Conservation (phyloP, 2,113 vertebrate species). For the Micromys minutus region DNA sequence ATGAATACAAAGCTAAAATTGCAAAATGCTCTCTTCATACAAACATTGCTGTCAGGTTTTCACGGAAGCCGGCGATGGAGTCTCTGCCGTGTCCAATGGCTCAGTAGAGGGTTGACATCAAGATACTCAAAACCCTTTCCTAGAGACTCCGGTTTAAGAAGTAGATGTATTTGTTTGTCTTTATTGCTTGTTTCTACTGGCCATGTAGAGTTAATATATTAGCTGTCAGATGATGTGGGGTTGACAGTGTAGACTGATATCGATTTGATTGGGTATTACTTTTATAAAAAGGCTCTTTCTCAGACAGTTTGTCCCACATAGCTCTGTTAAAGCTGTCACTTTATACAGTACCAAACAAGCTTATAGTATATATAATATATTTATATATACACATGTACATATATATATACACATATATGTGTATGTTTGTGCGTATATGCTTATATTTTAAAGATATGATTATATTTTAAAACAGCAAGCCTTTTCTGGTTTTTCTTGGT, state of each 20-base stretch:
- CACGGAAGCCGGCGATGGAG: background rate
- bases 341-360: background rate
- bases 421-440: no score
- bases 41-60: rapidly evolving
- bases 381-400: no score
- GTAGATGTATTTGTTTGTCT: background rate
- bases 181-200: background rate
- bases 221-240: background rate
- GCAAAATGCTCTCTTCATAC: background rate
- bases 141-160: background rate
- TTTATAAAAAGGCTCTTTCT: background rate
- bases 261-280: background rate
- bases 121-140: background rate
- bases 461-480: background rate
- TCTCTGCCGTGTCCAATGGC: background rate
- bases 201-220: no score
- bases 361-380: no score
- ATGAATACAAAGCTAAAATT: background rate
- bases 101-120: background rate
- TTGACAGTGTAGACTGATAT: background rate
- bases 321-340: background rate
- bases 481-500: background rate
- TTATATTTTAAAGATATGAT: no score
- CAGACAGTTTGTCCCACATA: background rate
- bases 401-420: no score